These are phyloP conservation scores for Polyommatus iphigenia DNA, from an alignment of 2,888 invertebrate species.

Conservation along the genomic window DNA sequence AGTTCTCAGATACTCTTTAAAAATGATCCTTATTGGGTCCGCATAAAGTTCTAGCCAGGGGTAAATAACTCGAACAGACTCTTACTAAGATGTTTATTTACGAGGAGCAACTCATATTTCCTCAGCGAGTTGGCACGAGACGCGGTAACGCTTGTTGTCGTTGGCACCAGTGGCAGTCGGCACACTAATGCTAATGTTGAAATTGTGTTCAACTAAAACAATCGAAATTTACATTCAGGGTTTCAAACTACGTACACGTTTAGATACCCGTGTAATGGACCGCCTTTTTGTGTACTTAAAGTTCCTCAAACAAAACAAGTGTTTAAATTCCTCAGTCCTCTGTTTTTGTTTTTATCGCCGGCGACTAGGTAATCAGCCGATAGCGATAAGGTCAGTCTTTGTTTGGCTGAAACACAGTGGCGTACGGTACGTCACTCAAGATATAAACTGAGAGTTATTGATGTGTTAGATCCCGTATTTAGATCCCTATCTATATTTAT, in stretches of 20 bases:
- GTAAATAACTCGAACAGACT: not conserved
- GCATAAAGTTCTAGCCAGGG: not conserved
- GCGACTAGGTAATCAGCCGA: not conserved
- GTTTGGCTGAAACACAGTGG: not conserved
- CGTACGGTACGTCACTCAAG: not conserved
- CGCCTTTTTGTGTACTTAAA: not conserved
- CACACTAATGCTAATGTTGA: not conserved
- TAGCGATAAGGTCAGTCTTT: not conserved
- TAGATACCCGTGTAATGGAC: not conserved
- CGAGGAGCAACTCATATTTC: not conserved
- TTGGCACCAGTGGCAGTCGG: not conserved
- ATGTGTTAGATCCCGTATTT: not conserved
- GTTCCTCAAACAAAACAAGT: not conserved
- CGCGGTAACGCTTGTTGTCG: not conserved
- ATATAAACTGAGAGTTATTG: not conserved
- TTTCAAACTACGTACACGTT: not conserved
- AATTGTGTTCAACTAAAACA: not conserved
- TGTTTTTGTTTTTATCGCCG: not conserved
- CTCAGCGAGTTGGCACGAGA: conserved; percentile 2
- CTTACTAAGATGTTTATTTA: not conserved
- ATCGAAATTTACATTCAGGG: not conserved
- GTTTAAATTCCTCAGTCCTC: not conserved
- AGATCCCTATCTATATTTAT: not conserved
- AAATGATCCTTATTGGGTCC: not conserved
- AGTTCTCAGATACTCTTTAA: not conserved